A percentile compares a stretch with the other conserved stretches of the same genome.
These are phyloP conservation scores for Desoria tigrina DNA, from an alignment of 2,888 invertebrate species.

Conservation along the genomic window DNA sequence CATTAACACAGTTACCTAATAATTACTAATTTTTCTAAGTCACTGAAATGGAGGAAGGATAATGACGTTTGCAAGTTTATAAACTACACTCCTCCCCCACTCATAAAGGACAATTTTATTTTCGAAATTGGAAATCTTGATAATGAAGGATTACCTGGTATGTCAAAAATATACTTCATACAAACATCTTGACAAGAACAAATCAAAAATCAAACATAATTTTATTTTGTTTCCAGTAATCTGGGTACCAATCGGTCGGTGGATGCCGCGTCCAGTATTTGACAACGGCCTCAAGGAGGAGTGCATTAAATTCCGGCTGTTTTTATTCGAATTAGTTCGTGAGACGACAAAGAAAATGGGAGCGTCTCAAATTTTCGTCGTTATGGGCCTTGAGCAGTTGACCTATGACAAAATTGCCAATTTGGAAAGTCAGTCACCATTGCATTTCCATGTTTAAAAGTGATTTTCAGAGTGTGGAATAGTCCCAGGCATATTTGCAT, in stretches of 20 bases:
- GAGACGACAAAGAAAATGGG: constrained; percentile 25
- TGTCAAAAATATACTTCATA: neutral
- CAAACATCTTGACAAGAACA: neutral
- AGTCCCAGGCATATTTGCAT: neutral
- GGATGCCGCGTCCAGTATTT: constrained; percentile 27
- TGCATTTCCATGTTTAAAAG: neutral
- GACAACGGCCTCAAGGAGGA: constrained; percentile 38
- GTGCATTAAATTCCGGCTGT: constrained; percentile 32
- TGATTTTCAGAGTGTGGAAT: neutral
- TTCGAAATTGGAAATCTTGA: constrained; percentile 36
- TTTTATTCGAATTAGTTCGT: constrained; percentile 31
- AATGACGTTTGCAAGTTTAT: constrained; percentile 28
- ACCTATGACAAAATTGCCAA: constrained; percentile 32
- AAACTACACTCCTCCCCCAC: constrained; percentile 23
- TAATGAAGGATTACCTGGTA: constrained; percentile 38
- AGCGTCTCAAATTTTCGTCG: constrained; percentile 27
- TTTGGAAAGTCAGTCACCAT: constrained; percentile 26
- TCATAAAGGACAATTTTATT: constrained; percentile 33
- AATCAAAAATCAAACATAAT: too few relatives aligned
- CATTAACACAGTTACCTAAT: too few relatives aligned
- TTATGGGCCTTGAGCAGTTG: constrained; percentile 33
- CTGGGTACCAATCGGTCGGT: constrained; percentile 34
- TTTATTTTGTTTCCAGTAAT: too few relatives aligned
- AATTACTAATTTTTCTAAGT: constrained; percentile 18
- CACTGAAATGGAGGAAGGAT: constrained; percentile 36